phyloP scores from a whole-genome alignment of 2,113 vertebrate genomes.

The Semicossyphus pulcher region DNA sequence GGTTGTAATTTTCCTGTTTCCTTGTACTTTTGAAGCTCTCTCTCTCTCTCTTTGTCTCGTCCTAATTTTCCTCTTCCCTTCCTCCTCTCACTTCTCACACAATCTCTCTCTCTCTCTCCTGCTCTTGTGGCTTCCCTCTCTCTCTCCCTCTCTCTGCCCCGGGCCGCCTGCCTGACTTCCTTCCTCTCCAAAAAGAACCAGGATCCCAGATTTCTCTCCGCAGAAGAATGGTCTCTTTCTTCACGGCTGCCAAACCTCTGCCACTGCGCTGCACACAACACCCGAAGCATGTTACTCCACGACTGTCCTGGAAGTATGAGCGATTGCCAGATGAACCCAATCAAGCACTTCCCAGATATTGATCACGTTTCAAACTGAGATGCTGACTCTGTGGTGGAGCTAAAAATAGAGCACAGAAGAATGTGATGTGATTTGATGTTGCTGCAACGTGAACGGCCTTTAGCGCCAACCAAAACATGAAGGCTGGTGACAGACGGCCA shows the following conservation, averaged over 20 bases:
- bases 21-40: no score
- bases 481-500: background rate
- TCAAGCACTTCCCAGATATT: background rate
- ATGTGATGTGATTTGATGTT: background rate
- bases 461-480: background rate
- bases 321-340: conserved; percentile 21
- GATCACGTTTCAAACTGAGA: background rate
- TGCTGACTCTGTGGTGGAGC: background rate
- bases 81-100: background rate
- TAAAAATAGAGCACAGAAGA: background rate
- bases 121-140: no score
- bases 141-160: background rate
- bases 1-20: no score
- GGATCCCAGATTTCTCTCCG: conserved; percentile 42
- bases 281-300: conserved; percentile 28
- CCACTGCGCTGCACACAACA: conserved; percentile 29
- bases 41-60: no score
- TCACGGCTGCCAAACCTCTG: conserved; percentile 59
- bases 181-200: conserved; percentile 55
- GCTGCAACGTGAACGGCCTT: background rate
- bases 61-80: no score
- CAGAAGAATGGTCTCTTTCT: conserved; percentile 74
- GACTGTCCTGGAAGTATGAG: no score
- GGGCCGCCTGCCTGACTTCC: conserved; percentile 64
- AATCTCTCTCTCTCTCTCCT: background rate